phyloP scores from a whole-genome alignment of 2,113 vertebrate species.

The Platycercus adscitus region DNA sequence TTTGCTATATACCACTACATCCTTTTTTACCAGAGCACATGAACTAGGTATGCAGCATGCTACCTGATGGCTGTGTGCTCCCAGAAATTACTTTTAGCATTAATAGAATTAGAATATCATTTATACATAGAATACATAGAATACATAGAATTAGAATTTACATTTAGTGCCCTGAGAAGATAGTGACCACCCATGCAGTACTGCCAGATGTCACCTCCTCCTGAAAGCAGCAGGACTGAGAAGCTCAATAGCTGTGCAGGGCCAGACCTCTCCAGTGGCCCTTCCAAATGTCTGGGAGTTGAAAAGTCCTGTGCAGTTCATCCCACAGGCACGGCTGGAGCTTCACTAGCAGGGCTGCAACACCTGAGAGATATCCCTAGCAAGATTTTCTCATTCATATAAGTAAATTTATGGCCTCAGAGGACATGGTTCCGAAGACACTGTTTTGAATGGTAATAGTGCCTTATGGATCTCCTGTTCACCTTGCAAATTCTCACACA shows the following conservation, averaged over 20 bases:
- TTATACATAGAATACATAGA: no score
- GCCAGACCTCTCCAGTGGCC: background rate
- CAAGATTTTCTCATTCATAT: background rate
- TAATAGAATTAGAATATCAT: background rate
- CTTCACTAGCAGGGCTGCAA: background rate
- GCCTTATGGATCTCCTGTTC: background rate
- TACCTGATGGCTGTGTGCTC: accelerated
- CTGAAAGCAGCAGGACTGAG: background rate
- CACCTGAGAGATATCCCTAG: background rate
- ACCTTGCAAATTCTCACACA: background rate
- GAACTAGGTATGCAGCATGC: background rate
- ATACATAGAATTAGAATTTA: no score
- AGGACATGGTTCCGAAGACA: background rate
- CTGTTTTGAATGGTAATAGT: background rate
- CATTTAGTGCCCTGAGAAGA: background rate
- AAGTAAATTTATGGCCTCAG: background rate
- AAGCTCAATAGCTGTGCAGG: background rate
- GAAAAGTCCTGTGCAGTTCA: background rate
- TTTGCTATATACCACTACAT: background rate
- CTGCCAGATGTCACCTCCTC: background rate
- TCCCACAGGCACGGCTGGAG: background rate
- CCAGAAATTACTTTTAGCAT: background rate
- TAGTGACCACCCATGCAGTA: accelerated
- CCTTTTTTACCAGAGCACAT: background rate
- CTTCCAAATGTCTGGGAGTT: background rate